Base-by-base conservation (phyloP, 2,797 vertebrate genomes). In the Hoplostethus mediterraneus region DNA sequence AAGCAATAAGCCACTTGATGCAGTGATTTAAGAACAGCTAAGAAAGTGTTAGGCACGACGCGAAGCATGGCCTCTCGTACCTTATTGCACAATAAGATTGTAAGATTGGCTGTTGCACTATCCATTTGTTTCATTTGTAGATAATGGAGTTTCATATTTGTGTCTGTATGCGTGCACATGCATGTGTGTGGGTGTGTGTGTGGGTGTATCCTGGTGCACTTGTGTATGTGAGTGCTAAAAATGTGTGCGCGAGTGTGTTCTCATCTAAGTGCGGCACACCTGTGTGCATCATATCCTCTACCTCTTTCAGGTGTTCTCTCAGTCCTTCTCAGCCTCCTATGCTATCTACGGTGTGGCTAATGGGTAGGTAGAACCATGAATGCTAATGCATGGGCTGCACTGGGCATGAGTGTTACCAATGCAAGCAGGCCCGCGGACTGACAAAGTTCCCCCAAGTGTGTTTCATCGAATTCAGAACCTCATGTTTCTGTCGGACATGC, bases 241-340 rank as follows among this genome's bases (percentile, higher is more conserved):
- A 10, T 81, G 21, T 80, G 21, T 81, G 60, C 5, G 13, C 13
- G 16, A 58, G 52, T 85, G 67, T 85, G 70, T 80, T 89, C 57
- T 84, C 59, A 75, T 77, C 63, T 82, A 67, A 88, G 79, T 87
- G 77, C 72, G 17, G 86, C 73, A 55, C 86, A 75, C 79, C 71
- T 88, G 74, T 91, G 80, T 82, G 93, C 90, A 91, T 87, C 86
- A 82, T 93, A 85, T 93, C 87, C 89, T 95, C 81, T 94, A 92
- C 93, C 90, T 90, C 83, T 91, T 95, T 81, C 93, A 96, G 95
- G 94, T 96, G 82, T 94, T 95, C 93, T 94, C 94, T 91, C 94
- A 95, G 92, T 95, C 95, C 92, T 95, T 94, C 94, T 95, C 92
- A 85, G 95, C 95, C 88, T 94, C 89, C 87, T 96, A 94, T 94